Evolutionary conservation across 2,797 vertebrate genomes (phyloP).

Genomic region (Pseudochirops corinnae): DNA sequence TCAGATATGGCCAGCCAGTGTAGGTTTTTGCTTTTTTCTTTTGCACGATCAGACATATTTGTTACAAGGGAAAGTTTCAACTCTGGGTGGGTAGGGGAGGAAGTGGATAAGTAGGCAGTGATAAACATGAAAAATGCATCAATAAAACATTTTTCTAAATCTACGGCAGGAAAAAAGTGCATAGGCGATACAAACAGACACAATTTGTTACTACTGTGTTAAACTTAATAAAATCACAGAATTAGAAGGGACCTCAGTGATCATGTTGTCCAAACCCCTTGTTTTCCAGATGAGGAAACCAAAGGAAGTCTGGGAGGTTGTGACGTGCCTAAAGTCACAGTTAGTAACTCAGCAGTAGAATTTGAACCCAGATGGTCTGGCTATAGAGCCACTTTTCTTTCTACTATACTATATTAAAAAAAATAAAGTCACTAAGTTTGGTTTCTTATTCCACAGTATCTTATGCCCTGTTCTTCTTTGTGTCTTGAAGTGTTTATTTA

Average conservation of each 20-base stretch:
- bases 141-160: background rate
- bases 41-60: background rate
- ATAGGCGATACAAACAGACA: background rate
- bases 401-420: background rate
- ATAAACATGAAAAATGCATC: background rate
- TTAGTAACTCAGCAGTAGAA: background rate
- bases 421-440: background rate
- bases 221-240: background rate
- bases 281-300: background rate
- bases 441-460: background rate
- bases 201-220: background rate
- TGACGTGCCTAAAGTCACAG: background rate
- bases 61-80: background rate
- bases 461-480: background rate
- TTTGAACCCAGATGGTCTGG: background rate
- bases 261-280: background rate
- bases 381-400: background rate
- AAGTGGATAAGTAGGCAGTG: background rate
- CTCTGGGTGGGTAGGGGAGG: background rate
- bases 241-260: too few relatives aligned
- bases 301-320: background rate
- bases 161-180: background rate
- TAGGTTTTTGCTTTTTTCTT: background rate
- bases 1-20: background rate
- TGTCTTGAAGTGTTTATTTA: background rate